Evolutionary conservation across 2,888 invertebrate species (phyloP), one percentile per base, ranked within the genome.

Genomic region (Lithophane ornitopus): DNA sequence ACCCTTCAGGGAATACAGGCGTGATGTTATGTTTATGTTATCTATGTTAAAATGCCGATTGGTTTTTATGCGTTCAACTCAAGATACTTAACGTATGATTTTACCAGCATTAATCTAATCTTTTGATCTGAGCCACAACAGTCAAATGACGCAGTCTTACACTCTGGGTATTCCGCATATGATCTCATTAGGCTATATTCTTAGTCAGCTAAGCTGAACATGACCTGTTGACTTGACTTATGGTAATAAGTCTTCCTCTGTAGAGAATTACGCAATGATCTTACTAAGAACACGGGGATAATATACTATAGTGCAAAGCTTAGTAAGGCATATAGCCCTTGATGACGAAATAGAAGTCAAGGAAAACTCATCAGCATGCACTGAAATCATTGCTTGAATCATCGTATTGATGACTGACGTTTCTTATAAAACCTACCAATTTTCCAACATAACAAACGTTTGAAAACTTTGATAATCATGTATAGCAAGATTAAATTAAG

Each of bases 161-260:
- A 11, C 54, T 62, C 58, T 54, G 58, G 69, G 22, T 85, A 74
- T 82, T 82, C 78, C 74, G 49, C 46, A 71, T 52, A 74, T 85
- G 85, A 82, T 74, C 78, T 85, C 82, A 83, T 74, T 70, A 19
- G 7, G 9, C 61, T 62, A 52, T n/a, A 52, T 46, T 70, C 52
- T 74, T 72, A 83, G 65, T 85, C 85, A 85, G 49, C 62, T 44
- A 58, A 46, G 26, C 58, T 54, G 26, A 62, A 44, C 58, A 66
- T 81, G 67, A 71, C 70, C 82, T 39, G 54, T 76, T 80, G 76
- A 70, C 71, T 76, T 84, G 69, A 62, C 76, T 81, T 81, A 85
- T 72, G 73, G 49, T 73, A 59, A 82, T 82, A 52, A 74, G 14
- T 52, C 56, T 58, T 70, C 59, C 22, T 39, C 0, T 44, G 22